Conservation (phyloP, 2,888 invertebrate genomes). For the Caenorhabditis sp. region DNA sequence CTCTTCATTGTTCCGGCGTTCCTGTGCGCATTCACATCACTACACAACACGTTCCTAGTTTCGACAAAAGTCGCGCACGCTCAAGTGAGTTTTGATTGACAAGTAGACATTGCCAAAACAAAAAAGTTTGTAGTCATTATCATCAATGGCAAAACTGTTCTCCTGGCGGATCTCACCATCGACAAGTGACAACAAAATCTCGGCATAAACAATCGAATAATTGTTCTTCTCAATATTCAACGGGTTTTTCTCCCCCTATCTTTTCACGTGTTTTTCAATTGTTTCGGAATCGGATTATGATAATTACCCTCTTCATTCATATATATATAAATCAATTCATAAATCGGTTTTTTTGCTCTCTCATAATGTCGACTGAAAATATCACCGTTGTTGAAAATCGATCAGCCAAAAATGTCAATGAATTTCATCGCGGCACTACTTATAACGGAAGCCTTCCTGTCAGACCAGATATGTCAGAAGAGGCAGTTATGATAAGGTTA, state of each 20-base stretch:
- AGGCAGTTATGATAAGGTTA: constrained; percentile 36
- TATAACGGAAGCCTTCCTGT: constrained; percentile 36
- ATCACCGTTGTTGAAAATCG: background rate
- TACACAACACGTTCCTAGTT: constrained; percentile 34
- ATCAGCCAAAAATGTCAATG: constrained; percentile 6
- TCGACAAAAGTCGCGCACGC: constrained; percentile 31
- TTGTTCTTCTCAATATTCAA: background rate
- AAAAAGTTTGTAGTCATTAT: constrained; percentile 41
- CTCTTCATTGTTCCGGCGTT: constrained; percentile 63
- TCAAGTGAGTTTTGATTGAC: constrained; percentile 20
- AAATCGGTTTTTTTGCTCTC: too few species aligned
- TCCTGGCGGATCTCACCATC: constrained; percentile 49
- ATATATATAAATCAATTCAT: background rate
- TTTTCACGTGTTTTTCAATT: constrained; percentile 6
- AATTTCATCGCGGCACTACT: constrained; percentile 30
- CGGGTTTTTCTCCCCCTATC: constrained; percentile 15
- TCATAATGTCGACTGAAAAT: too few species aligned
- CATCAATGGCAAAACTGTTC: constrained; percentile 47
- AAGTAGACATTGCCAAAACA: background rate
- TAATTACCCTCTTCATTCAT: background rate
- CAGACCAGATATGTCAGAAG: constrained; percentile 40
- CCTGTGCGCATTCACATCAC: constrained; percentile 62
- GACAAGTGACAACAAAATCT: constrained; percentile 46
- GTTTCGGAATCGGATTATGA: constrained; percentile 8
- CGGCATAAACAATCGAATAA: constrained; percentile 16